These are phyloP conservation scores for Imbricaverruca yamaguchii DNA, from an alignment of 2,888 invertebrate genomes.

Conservation along the genomic window DNA sequence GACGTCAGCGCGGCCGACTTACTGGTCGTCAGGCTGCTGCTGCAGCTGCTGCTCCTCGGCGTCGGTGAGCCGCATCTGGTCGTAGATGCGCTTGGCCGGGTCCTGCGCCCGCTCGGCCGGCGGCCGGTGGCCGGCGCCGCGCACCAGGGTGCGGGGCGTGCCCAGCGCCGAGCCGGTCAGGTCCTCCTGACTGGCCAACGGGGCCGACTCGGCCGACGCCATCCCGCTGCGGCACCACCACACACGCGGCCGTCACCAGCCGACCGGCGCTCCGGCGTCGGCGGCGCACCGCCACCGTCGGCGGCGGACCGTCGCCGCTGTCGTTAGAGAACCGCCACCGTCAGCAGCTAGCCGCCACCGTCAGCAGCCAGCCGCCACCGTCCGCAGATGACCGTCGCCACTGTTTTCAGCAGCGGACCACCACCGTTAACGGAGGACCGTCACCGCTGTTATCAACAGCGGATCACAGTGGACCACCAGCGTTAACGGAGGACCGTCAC, in stretches of 20 bases:
- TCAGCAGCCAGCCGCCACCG: too few relatives aligned
- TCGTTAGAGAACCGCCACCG: neutral
- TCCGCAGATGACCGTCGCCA: neutral
- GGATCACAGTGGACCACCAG: neutral
- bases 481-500: neutral
- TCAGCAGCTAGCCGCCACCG: too few relatives aligned
- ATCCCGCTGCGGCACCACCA: constrained; percentile 10
- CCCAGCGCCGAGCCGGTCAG: neutral
- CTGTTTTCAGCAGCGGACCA: neutral
- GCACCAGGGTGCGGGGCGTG: neutral
- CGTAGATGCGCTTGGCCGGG: constrained; percentile 19
- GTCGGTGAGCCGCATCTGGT: constrained; percentile 4
- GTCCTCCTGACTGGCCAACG: constrained; percentile 8
- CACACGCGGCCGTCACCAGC: neutral
- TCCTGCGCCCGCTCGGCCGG: neutral
- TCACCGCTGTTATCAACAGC: too few relatives aligned
- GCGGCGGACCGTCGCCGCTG: neutral
- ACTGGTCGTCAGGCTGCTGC: neutral
- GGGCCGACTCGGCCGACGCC: neutral
- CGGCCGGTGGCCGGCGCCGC: neutral
- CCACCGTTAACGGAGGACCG: too few relatives aligned
- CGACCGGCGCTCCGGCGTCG: neutral
- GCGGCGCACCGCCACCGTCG: neutral
- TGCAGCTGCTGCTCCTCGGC: constrained; percentile 19
- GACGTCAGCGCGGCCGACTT: neutral